A percentile compares a stretch with the other conserved stretches of the same genome.
These are phyloP conservation scores for Epirrhoe tristata DNA, from an alignment of 2,888 invertebrate genomes.

Conservation along the genomic window DNA sequence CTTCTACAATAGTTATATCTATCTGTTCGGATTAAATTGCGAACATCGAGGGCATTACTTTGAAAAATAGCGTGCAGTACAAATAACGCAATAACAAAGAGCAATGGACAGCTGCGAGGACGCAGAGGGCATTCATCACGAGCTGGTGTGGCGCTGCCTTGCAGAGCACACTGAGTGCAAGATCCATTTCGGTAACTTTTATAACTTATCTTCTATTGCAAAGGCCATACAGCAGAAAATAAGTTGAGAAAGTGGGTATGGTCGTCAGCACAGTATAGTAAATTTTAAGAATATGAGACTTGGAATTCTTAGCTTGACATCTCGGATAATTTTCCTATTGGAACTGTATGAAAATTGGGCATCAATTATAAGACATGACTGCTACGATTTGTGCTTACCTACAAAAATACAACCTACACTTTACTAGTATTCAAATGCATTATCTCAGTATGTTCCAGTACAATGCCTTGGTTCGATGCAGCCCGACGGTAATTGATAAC, in stretches of 20 bases:
- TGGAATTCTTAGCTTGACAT: no score
- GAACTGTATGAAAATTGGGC: no score
- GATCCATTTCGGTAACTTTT: background rate
- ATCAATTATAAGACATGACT: no score
- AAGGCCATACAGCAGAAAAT: background rate
- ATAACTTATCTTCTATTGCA: background rate
- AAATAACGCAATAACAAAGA: slow-evolving; percentile 59
- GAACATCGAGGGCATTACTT: slow-evolving; percentile 22
- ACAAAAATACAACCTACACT: no score
- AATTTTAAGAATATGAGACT: background rate
- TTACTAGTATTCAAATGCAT: background rate
- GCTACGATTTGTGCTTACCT: no score
- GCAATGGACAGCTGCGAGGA: slow-evolving; percentile 52
- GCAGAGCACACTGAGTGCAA: slow-evolving; percentile 16
- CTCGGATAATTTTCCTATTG: no score
- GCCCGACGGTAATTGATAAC: slow-evolving; percentile 25
- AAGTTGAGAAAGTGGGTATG: background rate
- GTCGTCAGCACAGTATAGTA: background rate
- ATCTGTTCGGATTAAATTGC: slow-evolving; percentile 27
- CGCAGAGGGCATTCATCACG: slow-evolving; percentile 54
- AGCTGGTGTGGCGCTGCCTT: slow-evolving; percentile 11
- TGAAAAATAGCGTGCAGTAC: slow-evolving; percentile 39
- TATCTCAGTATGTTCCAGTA: background rate
- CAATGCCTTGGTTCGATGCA: slow-evolving; percentile 4
- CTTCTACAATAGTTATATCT: slow-evolving; percentile 14